phyloP scores from a whole-genome alignment of 2,797 vertebrate species.

The Lycodopsis pacificus region DNA sequence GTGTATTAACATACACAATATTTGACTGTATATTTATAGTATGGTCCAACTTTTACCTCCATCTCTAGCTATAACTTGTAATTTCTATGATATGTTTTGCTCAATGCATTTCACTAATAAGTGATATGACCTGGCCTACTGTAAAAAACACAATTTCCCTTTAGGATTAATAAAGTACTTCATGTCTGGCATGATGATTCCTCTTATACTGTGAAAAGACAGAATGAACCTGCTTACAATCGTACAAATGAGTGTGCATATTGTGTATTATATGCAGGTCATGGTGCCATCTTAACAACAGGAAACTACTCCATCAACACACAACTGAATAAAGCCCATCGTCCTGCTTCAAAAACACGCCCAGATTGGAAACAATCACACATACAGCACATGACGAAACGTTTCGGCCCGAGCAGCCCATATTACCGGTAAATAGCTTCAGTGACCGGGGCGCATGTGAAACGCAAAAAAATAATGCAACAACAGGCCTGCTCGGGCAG shows the following conservation, averaged over 20 bases:
- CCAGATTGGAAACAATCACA: not conserved
- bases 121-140: not conserved
- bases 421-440: not conserved
- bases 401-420: not conserved
- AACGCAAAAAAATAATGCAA: constrained; percentile 24
- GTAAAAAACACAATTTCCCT: not conserved
- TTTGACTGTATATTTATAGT: not conserved
- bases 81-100: not conserved
- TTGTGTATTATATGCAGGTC: constrained; percentile 23
- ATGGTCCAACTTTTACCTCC: not conserved
- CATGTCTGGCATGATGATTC: not conserved
- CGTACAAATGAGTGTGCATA: not conserved
- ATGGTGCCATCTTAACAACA: constrained; percentile 23
- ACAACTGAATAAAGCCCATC: not conserved
- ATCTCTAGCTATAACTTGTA: not conserved
- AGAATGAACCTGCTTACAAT: not conserved
- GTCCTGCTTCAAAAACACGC: constrained; percentile 35
- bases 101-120: not conserved
- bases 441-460: not conserved
- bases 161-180: not conserved
- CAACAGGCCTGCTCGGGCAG: constrained; percentile 49
- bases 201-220: not conserved
- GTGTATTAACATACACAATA: not conserved
- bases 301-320: constrained; percentile 58
- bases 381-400: not conserved